These are phyloP conservation scores for Gulo gulo DNA, from an alignment of 2,113 vertebrate genomes.

Conservation along the genomic window DNA sequence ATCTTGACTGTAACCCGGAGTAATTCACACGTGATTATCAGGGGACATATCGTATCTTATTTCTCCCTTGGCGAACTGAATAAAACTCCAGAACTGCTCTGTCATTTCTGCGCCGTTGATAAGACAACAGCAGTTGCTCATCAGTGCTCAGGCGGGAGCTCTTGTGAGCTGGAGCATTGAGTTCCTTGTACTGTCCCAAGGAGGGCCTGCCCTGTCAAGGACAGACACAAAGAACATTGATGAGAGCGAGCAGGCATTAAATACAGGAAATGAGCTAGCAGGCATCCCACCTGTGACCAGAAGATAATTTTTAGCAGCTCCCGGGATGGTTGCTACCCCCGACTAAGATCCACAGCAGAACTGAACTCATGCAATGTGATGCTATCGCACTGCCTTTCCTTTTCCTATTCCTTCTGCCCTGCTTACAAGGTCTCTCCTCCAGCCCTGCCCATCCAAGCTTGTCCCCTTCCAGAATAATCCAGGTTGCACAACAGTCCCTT, in stretches of 20 bases:
- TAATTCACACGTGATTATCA: neutral
- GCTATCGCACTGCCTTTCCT: neutral
- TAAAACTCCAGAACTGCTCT: slow-evolving; percentile 22
- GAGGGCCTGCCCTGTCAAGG: neutral
- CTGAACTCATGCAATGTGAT: neutral
- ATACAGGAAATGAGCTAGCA: neutral
- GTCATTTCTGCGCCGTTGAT: neutral
- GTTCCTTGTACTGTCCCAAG: neutral
- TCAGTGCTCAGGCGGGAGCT: neutral
- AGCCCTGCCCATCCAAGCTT: neutral
- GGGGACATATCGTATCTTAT: neutral
- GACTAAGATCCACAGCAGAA: neutral
- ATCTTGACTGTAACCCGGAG: neutral
- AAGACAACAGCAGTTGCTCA: neutral
- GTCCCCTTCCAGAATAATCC: neutral
- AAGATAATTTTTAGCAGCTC: neutral
- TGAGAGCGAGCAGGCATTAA: neutral
- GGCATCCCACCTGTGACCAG: neutral
- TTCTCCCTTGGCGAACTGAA: slow-evolving; percentile 17
- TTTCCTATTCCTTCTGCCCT: neutral
- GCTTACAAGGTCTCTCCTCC: neutral
- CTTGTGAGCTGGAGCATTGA: neutral
- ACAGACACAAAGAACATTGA: neutral
- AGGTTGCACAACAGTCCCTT: neutral
- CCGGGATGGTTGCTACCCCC: neutral